Percentiles rank a stretch among this genome's conserved stretches.
Evolutionary conservation across 2,113 vertebrate genomes (phyloP).

Genomic region (Crotophaga sulcirostris): DNA sequence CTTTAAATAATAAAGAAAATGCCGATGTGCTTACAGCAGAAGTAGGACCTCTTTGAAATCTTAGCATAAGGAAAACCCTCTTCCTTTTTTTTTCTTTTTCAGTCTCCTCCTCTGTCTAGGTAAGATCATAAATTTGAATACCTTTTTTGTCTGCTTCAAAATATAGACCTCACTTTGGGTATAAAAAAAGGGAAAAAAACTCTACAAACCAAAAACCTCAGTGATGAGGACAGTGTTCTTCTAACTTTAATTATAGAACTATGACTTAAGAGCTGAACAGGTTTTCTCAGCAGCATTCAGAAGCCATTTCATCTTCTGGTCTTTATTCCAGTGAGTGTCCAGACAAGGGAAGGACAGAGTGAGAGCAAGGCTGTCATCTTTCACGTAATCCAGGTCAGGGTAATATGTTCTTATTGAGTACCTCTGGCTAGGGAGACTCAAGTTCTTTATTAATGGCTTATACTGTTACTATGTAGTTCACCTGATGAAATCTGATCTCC

Average conservation of each 20-base stretch:
- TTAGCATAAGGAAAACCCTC: neutral
- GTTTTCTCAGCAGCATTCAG: neutral
- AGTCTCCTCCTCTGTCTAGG: neutral
- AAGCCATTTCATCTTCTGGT: neutral
- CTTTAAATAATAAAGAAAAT: neutral
- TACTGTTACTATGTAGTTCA: neutral
- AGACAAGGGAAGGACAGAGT: neutral
- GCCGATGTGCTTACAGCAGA: neutral
- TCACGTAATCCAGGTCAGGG: fast-evolving
- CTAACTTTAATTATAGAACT: neutral
- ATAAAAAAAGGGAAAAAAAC: too few species aligned
- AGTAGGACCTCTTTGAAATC: neutral
- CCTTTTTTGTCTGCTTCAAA: neutral
- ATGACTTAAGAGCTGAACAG: neutral
- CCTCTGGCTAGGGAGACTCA: neutral
- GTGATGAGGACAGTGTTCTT: neutral
- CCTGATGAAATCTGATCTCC: neutral
- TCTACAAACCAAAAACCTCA: neutral
- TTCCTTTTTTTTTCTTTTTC: neutral
- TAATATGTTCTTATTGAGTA: neutral
- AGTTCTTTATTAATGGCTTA: neutral
- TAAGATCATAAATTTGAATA: neutral
- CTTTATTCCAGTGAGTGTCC: neutral
- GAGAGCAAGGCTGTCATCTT: neutral
- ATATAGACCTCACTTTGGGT: neutral